These are phyloP conservation scores for Diceros bicornis DNA, from an alignment of 2,797 vertebrate genomes.

Conservation along the genomic window DNA sequence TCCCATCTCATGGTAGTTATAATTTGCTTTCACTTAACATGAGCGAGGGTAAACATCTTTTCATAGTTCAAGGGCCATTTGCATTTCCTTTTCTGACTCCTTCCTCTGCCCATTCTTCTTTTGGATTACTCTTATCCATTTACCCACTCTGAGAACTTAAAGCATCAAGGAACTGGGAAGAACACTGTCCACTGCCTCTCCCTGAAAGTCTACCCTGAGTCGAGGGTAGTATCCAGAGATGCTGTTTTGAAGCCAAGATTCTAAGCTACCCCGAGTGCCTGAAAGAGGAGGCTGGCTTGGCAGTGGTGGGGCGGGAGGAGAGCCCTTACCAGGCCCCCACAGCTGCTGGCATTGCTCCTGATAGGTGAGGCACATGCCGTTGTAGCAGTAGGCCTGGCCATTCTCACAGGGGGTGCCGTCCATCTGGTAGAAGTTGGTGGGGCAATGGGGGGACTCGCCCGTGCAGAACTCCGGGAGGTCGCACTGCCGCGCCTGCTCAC, in stretches of 20 bases:
- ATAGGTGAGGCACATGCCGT: slow-evolving; percentile 97
- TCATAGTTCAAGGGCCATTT: background rate
- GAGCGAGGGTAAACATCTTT: background rate
- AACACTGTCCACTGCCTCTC: background rate
- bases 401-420: slow-evolving; percentile 93
- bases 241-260: background rate
- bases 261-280: background rate
- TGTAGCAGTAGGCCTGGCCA: slow-evolving; percentile 96
- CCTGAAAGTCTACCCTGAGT: background rate
- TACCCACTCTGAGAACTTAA: background rate
- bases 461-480: slow-evolving; percentile 97
- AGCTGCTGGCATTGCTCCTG: slow-evolving; percentile 96
- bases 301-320: accelerated
- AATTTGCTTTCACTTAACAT: background rate
- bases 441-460: slow-evolving; percentile 95
- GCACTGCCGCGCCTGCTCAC: slow-evolving; percentile 92
- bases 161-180: background rate
- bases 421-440: slow-evolving; percentile 96
- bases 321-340: slow-evolving; percentile 95
- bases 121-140: background rate
- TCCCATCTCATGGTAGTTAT: background rate
- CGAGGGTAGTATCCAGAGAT: background rate
- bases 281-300: background rate
- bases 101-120: background rate
- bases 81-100: background rate